Conservation (phyloP, 2,113 vertebrate species). For the Triplophysa tibetana region DNA sequence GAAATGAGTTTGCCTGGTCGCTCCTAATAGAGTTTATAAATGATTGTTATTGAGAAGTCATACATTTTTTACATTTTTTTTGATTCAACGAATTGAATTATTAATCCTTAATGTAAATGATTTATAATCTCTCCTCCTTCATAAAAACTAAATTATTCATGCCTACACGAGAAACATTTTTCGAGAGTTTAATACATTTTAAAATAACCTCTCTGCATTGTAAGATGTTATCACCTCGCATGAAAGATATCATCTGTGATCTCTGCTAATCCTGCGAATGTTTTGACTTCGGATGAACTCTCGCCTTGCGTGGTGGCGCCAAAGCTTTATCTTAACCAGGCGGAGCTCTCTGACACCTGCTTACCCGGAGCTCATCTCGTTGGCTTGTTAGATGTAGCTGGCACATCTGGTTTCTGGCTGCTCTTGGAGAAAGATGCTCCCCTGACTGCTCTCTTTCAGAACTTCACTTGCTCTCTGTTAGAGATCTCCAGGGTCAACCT, state of each 20-base stretch:
- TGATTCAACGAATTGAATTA: conserved; percentile 54
- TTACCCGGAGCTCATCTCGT: not conserved
- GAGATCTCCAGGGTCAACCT: conserved; percentile 15
- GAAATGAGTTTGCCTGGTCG: conserved; percentile 34
- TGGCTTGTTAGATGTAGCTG: not conserved
- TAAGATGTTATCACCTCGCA: conserved; percentile 30
- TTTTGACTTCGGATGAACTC: conserved; percentile 32
- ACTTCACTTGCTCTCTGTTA: conserved; percentile 6
- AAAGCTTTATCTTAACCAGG: conserved; percentile 26
- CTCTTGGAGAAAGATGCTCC: not conserved
- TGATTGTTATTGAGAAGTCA: conserved; percentile 41
- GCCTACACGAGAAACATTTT: conserved; percentile 16
- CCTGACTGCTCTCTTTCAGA: conserved; percentile 11
- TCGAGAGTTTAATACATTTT: conserved; percentile 28
- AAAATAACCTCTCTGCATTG: conserved; percentile 34
- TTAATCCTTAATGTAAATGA: conserved; percentile 61
- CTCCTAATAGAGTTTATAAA: conserved; percentile 22
- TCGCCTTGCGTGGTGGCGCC: conserved; percentile 17
- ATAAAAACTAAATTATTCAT: conserved; percentile 58
- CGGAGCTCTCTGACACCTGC: conserved; percentile 9
- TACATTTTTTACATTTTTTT: conserved; percentile 38
- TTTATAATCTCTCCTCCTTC: conserved; percentile 57
- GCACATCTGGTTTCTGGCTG: conserved; percentile 1
- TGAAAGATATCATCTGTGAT: conserved; percentile 35
- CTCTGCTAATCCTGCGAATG: conserved; percentile 9